Conservation (phyloP, 2,888 invertebrate species). For the Phania funesta region DNA sequence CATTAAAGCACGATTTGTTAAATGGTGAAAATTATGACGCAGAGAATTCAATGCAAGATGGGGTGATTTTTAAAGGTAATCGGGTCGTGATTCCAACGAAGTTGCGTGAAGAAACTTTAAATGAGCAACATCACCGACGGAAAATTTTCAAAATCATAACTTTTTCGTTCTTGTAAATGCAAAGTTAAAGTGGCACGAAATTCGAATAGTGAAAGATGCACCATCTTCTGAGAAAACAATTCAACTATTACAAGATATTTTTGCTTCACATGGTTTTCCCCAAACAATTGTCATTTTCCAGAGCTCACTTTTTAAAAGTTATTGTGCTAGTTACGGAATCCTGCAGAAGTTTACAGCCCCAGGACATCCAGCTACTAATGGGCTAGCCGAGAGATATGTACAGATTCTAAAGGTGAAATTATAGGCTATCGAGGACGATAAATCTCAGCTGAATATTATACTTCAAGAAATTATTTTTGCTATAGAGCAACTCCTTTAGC, state of each 20-base stretch:
- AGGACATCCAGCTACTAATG: too few species aligned
- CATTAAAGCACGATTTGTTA: constrained; percentile 12
- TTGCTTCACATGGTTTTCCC: constrained; percentile 25
- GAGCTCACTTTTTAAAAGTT: constrained; percentile 23
- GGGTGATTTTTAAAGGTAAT: constrained; percentile 28
- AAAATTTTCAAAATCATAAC: constrained; percentile 27
- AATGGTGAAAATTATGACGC: constrained; percentile 30
- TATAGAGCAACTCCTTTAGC: too few species aligned
- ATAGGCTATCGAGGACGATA: too few species aligned
- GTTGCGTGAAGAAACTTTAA: constrained; percentile 25
- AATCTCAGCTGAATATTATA: too few species aligned
- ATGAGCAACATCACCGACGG: constrained; percentile 21
- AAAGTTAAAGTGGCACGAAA: constrained; percentile 38
- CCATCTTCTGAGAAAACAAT: constrained; percentile 32
- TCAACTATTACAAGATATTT: constrained; percentile 26
- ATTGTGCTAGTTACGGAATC: constrained; percentile 3
- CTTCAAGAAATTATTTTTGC: too few species aligned
- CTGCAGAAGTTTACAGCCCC: constrained; percentile 17
- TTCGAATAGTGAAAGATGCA: constrained; percentile 14
- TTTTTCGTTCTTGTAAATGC: constrained; percentile 30
- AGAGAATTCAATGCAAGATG: constrained; percentile 27
- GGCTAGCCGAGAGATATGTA: too few species aligned
- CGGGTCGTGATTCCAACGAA: constrained; percentile 23
- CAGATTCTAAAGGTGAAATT: too few species aligned
- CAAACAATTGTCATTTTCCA: constrained; percentile 38